Evolutionary conservation across 2,113 vertebrate genomes (phyloP).

Genomic region (Panthera leo): DNA sequence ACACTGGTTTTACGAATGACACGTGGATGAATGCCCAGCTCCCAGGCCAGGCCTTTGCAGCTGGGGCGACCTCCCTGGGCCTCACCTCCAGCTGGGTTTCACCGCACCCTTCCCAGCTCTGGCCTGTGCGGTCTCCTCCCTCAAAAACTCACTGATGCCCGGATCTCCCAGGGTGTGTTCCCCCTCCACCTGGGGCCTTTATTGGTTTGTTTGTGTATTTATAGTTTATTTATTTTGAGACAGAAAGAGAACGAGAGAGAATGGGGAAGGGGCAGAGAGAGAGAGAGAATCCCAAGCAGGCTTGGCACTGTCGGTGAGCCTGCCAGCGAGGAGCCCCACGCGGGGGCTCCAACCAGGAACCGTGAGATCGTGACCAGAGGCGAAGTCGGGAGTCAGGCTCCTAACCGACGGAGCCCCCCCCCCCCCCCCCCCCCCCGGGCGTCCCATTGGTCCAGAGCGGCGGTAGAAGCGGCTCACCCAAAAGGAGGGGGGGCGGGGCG

Average conservation of each 20-base stretch:
- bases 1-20: not conserved
- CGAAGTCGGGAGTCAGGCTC: no score
- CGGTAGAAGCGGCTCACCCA: not conserved
- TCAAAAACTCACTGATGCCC: not conserved
- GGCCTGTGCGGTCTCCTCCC: not conserved
- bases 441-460: not conserved
- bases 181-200: not conserved
- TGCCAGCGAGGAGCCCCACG: no score
- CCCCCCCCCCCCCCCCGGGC: no score
- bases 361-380: no score
- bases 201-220: no score
- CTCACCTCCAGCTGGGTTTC: not conserved
- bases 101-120: not conserved
- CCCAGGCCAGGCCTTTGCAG: not conserved
- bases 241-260: no score
- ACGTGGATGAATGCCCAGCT: not conserved
- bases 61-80: not conserved
- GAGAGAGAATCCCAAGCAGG: no score
- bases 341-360: no score
- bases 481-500: not conserved
- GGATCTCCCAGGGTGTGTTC: not conserved
- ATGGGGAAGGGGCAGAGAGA: no score
- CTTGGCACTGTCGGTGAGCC: no score
- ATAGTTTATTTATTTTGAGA: no score
- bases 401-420: no score